Percentiles rank a stretch among this genome's conserved stretches.
Evolutionary conservation across 2,113 vertebrate species (phyloP).

Genomic region (Cyanocitta stelleri): DNA sequence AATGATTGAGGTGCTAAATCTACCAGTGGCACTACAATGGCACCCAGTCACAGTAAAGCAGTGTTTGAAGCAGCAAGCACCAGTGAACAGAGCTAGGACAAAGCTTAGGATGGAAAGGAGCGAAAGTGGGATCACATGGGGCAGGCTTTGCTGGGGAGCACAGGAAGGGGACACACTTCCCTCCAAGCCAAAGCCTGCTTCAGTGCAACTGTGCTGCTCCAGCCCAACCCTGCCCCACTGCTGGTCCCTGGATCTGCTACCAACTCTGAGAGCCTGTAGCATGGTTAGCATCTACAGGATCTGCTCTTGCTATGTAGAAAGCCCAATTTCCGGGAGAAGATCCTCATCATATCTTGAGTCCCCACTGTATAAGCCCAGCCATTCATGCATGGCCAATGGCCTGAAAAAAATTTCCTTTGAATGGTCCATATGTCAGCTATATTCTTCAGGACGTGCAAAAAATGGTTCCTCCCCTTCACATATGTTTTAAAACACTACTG

Average conservation of each 20-base stretch:
- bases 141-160: background rate
- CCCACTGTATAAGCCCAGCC: background rate
- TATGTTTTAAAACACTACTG: conserved; percentile 44
- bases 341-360: background rate
- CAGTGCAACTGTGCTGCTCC: too few species aligned
- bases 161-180: rapidly evolving
- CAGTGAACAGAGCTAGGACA: background rate
- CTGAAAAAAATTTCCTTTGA: conserved; percentile 56
- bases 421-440: conserved; percentile 61
- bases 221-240: background rate
- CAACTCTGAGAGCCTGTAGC: rapidly evolving
- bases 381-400: conserved; percentile 40
- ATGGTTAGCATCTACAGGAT: background rate
- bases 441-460: background rate
- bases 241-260: background rate
- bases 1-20: background rate
- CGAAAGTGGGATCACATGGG: background rate
- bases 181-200: background rate
- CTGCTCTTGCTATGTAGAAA: background rate
- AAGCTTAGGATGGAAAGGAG: background rate
- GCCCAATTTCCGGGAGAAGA: background rate
- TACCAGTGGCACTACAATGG: background rate
- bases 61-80: background rate
- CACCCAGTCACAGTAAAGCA: background rate
- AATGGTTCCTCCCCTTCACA: conserved; percentile 52